These are phyloP conservation scores for Amblyjoppa fuscipennis DNA, from an alignment of 2,888 invertebrate species.

Conservation along the genomic window DNA sequence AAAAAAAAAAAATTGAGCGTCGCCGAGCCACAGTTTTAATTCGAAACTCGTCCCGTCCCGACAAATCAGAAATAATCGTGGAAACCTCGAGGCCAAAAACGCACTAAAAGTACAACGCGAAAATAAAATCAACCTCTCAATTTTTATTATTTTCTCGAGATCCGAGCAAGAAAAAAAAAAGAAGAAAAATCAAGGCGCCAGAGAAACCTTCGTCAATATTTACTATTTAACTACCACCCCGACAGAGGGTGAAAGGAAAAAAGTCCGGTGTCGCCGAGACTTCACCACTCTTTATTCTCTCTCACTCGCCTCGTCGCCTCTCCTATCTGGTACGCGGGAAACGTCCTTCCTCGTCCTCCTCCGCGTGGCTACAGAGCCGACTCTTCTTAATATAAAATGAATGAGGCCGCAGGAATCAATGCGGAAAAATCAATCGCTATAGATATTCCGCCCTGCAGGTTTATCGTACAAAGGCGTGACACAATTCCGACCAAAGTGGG, in stretches of 20 bases:
- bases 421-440: slow-evolving; percentile 44
- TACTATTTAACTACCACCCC: slow-evolving; percentile 64
- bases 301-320: background rate
- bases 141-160: background rate
- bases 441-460: slow-evolving; percentile 13
- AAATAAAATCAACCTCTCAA: background rate
- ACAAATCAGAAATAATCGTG: background rate
- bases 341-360: slow-evolving; percentile 31
- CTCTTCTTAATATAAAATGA: slow-evolving; percentile 32
- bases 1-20: slow-evolving; percentile 29
- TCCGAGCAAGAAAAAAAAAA: background rate
- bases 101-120: background rate
- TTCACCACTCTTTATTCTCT: slow-evolving; percentile 55
- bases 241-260: slow-evolving; percentile 20
- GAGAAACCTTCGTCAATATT: slow-evolving; percentile 67
- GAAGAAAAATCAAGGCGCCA: slow-evolving; percentile 7
- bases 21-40: background rate
- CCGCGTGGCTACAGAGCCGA: background rate
- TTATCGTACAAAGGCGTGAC: slow-evolving; percentile 43
- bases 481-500: slow-evolving; percentile 33
- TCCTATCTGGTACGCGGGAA: slow-evolving; percentile 39
- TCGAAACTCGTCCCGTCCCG: too few species aligned
- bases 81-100: background rate
- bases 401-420: slow-evolving; percentile 56
- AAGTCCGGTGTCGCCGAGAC: slow-evolving; percentile 36